Evolutionary conservation across 2,888 invertebrate species (phyloP), one percentile per base, ranked within the genome.

Genomic region (Ennomos quercinarius): DNA sequence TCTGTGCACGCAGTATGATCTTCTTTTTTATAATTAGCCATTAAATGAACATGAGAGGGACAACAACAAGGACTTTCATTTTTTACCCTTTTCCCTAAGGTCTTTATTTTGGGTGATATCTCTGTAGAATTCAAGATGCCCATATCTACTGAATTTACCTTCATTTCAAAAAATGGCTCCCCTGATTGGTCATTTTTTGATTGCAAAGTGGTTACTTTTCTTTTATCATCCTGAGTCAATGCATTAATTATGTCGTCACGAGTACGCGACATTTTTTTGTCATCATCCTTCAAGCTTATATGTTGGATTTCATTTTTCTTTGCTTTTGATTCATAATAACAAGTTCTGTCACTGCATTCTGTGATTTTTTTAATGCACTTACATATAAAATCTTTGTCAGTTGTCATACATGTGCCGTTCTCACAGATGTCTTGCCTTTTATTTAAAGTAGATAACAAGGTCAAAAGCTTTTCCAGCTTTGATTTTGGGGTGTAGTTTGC

Each of bases 91-190:
- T 68, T 69, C 72, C 78, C 40, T 42, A 61, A 34, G 65, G 52
- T 59, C 74, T 78, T 36, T 72, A 61, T 9, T 56, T 71, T 74
- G 27, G 60, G 41, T 61, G 65, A 68, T 39, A 77, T 59, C 57
- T 77, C 77, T 27, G 39, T 45, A 10, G 72, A 59, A 63, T 79
- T 79, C 12, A 74, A 45, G 8, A 78, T 56, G 10, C 67, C 64
- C 66, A 76, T 71, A 50, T 74, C 61, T 10, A 57, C 43, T 9
- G 73, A 55, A 71, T 74, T 68, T 34, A 79, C 70, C 67, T 73
- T 73, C 35, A 79, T 67, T 61, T 71, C 71, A 45, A 79, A 72
- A 57, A 71, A 46, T 3, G 73, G 69, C 46, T 70, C 69, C 9
- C 55, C 61, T n/a, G 66, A 64, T 61, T 70, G 68, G 56, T 70